These are phyloP conservation scores for Scaeva pyrastri DNA, from an alignment of 2,888 invertebrate species.

Conservation along the genomic window DNA sequence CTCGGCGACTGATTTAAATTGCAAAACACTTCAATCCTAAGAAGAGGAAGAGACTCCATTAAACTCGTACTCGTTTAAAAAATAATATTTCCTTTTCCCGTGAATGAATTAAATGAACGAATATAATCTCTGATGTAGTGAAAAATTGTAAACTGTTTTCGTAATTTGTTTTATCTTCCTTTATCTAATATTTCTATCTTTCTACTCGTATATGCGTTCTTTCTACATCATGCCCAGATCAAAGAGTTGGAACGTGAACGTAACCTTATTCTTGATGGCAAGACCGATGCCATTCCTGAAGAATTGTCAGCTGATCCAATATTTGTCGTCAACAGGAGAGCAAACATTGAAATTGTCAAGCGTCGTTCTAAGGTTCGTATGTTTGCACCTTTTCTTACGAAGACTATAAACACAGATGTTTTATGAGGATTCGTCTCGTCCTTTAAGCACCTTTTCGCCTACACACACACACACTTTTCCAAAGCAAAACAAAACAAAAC, in stretches of 20 bases:
- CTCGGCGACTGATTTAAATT: no score
- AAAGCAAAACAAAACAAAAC: neutral
- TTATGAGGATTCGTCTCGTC: neutral
- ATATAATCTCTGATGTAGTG: neutral
- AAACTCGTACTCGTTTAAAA: no score
- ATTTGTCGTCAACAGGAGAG: conserved; percentile 85
- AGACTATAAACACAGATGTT: neutral
- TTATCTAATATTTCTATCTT: conserved; percentile 1
- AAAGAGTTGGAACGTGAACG: conserved; percentile 87
- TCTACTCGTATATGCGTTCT: neutral
- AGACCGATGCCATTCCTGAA: conserved; percentile 86
- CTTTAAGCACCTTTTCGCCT: neutral
- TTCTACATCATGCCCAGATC: conserved; percentile 81
- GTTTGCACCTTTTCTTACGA: neutral
- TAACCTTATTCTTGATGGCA: conserved; percentile 86
- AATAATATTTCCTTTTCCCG: no score
- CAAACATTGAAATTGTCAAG: conserved; percentile 84
- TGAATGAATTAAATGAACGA: no score
- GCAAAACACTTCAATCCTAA: no score
- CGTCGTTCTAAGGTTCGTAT: conserved; percentile 84
- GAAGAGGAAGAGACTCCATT: no score
- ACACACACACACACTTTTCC: no score
- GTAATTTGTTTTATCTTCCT: neutral
- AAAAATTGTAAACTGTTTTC: neutral
- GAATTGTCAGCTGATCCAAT: conserved; percentile 87